Evolutionary conservation across 2,113 vertebrate species (phyloP).

Genomic region (Tychaedon coryphoeus): DNA sequence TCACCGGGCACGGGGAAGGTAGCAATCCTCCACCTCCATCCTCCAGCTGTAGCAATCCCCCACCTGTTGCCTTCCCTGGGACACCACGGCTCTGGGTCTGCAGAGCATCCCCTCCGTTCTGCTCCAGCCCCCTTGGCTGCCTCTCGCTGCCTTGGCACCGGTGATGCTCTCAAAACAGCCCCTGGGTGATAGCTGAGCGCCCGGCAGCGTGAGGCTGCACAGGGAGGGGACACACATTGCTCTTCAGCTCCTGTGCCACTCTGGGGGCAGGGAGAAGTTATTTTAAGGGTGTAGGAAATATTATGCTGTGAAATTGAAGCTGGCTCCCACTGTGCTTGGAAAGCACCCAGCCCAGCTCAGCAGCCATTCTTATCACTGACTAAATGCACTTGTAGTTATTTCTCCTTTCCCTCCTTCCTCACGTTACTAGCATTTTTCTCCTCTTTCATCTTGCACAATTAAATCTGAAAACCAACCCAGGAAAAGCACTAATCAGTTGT

Average conservation of each 20-base stretch:
- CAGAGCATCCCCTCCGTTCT: neutral
- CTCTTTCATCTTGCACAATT: constrained; percentile 7
- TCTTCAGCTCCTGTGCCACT: neutral
- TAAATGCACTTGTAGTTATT: constrained; percentile 12
- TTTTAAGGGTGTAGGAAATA: constrained; percentile 39
- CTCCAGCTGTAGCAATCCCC: neutral
- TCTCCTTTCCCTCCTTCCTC: neutral
- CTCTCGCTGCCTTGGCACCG: accelerated
- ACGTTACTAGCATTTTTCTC: neutral
- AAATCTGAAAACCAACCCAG: neutral
- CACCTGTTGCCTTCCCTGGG: neutral
- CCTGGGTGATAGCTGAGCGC: neutral
- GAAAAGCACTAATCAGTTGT: neutral
- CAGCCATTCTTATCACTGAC: constrained; percentile 32
- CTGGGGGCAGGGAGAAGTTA: constrained; percentile 32
- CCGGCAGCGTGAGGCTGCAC: neutral
- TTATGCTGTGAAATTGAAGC: constrained; percentile 28
- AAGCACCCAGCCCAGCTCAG: constrained; percentile 29
- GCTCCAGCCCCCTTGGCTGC: neutral
- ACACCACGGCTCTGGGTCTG: neutral
- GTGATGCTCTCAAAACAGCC: neutral
- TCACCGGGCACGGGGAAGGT: neutral
- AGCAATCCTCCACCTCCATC: neutral
- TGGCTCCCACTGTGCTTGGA: neutral
- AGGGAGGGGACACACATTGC: neutral